phyloP scores from a whole-genome alignment of 2,113 vertebrate species.

The Ctenomys sociabilis region DNA sequence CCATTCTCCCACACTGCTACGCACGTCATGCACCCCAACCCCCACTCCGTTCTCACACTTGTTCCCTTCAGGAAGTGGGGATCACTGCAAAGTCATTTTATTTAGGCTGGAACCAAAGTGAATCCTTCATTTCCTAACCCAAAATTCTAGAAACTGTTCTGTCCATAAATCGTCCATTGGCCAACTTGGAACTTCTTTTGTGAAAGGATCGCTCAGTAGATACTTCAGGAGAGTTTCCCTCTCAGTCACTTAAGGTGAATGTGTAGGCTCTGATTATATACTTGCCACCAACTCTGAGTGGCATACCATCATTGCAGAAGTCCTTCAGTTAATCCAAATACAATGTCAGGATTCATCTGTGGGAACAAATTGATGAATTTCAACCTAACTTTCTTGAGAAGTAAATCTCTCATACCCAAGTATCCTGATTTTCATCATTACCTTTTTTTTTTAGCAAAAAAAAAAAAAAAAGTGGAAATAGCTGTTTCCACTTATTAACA shows the following conservation, averaged over 20 bases:
- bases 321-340: not conserved
- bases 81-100: not conserved
- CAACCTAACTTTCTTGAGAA: not conserved
- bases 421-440: not conserved
- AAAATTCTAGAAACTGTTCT: constrained; percentile 26
- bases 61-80: fast-evolving
- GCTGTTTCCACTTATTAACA: not conserved
- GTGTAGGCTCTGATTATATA: not conserved
- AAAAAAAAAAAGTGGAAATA: too few species aligned
- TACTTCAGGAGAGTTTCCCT: not conserved
- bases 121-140: not conserved
- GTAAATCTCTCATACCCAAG: not conserved
- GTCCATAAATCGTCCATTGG: not conserved
- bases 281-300: not conserved
- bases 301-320: not conserved
- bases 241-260: constrained; percentile 26
- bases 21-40: not conserved
- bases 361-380: not conserved
- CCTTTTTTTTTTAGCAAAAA: not conserved
- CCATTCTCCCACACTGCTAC: not conserved
- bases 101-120: not conserved
- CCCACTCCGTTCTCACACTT: not conserved
- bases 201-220: not conserved
- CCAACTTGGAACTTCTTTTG: not conserved
- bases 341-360: not conserved